These are phyloP conservation scores for Xenentodon cancila DNA, from an alignment of 2,797 vertebrate species.

Conservation along the genomic window DNA sequence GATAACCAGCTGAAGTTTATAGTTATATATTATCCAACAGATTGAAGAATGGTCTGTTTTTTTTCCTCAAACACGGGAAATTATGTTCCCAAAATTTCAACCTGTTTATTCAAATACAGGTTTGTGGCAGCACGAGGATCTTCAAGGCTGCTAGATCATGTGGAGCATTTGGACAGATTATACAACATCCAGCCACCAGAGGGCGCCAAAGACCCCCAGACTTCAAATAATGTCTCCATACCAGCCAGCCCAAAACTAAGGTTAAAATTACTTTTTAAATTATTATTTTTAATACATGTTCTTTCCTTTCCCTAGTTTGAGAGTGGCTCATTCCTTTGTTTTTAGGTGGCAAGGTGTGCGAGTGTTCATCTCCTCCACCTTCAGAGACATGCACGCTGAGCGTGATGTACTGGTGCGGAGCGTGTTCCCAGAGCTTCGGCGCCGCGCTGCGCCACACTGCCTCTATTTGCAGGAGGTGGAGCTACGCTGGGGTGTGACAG, in stretches of 20 bases:
- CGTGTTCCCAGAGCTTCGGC: conserved; percentile 87
- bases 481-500: conserved; percentile 91
- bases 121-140: conserved; percentile 88
- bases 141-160: conserved; percentile 85
- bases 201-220: conserved; percentile 37
- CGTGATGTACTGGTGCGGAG: conserved; percentile 85
- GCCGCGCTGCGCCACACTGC: conserved; percentile 75
- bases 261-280: conserved; percentile 50
- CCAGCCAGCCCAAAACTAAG: conserved; percentile 72
- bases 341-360: conserved; percentile 86
- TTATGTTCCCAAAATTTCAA: rapidly evolving
- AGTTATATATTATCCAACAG: background rate
- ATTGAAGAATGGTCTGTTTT: background rate
- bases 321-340: background rate
- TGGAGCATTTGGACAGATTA: conserved; percentile 86
- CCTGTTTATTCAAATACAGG: conserved; percentile 58
- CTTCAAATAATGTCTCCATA: conserved; percentile 40
- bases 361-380: conserved; percentile 92
- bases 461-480: conserved; percentile 89
- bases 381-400: conserved; percentile 92
- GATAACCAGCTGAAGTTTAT: background rate
- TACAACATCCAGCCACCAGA: conserved; percentile 80
- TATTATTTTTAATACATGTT: rapidly evolving
- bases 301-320: background rate
- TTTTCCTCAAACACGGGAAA: no score